phyloP scores from a whole-genome alignment of 2,113 vertebrate genomes.

The Corythornis vintsioides region DNA sequence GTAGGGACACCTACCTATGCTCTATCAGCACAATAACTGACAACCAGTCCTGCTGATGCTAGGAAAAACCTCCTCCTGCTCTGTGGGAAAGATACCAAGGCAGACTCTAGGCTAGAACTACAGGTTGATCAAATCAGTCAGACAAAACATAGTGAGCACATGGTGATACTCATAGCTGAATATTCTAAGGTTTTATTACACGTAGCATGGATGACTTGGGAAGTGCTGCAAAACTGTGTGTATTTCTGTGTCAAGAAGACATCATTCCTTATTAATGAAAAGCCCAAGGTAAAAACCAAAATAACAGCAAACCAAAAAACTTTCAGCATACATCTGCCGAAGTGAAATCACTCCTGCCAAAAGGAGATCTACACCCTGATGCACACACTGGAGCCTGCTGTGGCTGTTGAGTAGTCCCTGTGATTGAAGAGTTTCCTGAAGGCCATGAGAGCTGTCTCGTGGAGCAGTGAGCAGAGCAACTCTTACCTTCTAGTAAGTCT shows the following conservation, averaged over 20 bases:
- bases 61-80: neutral
- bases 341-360: neutral
- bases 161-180: neutral
- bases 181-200: neutral
- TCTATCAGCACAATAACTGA: neutral
- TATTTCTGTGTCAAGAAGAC: neutral
- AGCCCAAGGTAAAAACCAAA: neutral
- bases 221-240: neutral
- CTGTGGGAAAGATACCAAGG: neutral
- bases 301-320: neutral
- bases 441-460: neutral
- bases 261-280: neutral
- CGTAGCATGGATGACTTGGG: neutral
- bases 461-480: neutral
- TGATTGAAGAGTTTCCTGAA: neutral
- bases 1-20: neutral
- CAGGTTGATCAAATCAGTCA: neutral
- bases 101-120: neutral
- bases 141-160: neutral
- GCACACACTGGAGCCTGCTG: neutral
- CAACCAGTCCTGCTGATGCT: neutral
- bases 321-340: neutral
- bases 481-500: constrained; percentile 98
- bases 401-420: neutral
- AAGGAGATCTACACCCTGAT: neutral